Percentiles rank a stretch among this genome's conserved stretches.
Conservation (phyloP, 2,113 vertebrate species). For the Neomonachus schauinslandi region DNA sequence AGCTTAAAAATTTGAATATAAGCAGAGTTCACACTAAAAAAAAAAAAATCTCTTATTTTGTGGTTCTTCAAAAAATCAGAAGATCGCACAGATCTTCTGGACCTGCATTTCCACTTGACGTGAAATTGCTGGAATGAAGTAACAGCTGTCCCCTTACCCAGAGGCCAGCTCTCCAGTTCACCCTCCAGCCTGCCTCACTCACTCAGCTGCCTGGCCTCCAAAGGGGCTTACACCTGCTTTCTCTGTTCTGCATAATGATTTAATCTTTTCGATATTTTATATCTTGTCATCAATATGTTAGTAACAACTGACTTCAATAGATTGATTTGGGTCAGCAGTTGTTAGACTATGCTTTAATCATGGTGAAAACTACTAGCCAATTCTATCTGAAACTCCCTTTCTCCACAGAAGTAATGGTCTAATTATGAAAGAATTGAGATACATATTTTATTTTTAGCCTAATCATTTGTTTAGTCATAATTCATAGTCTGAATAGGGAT, state of each 20-base stretch:
- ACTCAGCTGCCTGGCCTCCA: neutral
- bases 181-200: neutral
- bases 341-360: neutral
- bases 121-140: neutral
- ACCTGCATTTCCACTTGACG: neutral
- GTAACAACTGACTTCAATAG: neutral
- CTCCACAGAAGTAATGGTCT: neutral
- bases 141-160: neutral
- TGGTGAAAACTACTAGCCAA: neutral
- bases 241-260: neutral
- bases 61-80: neutral
- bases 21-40: neutral
- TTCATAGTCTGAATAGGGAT: neutral
- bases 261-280: neutral
- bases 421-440: neutral
- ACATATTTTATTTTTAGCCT: slow-evolving; percentile 8
- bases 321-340: neutral
- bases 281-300: neutral
- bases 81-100: neutral
- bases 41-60: neutral
- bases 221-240: neutral
- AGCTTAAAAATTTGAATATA: neutral
- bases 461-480: neutral
- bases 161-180: neutral
- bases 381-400: neutral